Percentiles rank a stretch among this genome's conserved stretches.
Conservation (phyloP, 1,140 invertebrate genomes). For the Nephotettix cincticeps region DNA sequence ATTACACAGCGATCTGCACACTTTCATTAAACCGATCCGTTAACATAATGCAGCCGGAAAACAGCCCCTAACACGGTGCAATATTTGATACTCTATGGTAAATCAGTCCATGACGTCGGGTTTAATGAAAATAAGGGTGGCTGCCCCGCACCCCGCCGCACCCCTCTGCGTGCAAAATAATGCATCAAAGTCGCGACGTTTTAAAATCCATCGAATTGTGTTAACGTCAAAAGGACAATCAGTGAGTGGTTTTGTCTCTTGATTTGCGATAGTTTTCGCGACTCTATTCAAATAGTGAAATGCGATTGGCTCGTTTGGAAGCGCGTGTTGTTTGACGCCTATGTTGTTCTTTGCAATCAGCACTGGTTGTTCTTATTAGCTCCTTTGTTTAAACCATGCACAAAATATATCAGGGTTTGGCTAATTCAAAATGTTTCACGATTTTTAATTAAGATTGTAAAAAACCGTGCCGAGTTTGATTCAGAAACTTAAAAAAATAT, state of each 20-base stretch:
- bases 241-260: background rate
- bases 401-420: too few relatives aligned
- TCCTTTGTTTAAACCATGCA: too few relatives aligned
- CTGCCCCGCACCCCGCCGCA: background rate
- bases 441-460: too few relatives aligned
- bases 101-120: background rate
- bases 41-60: constrained; percentile 3
- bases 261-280: background rate
- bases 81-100: constrained; percentile 15
- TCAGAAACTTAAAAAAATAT: too few relatives aligned
- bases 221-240: background rate
- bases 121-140: background rate
- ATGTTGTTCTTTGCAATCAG: too few relatives aligned
- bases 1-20: background rate
- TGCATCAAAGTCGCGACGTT: background rate
- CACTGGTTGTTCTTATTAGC: too few relatives aligned
- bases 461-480: too few relatives aligned
- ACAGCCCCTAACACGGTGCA: background rate
- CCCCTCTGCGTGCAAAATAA: background rate
- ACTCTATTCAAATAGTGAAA: background rate
- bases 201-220: background rate
- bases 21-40: background rate
- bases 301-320: background rate
- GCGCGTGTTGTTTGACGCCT: too few relatives aligned
- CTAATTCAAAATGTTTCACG: too few relatives aligned